These are phyloP conservation scores for Onychostruthus taczanowskii DNA, from an alignment of 2,113 vertebrate species.

Conservation along the genomic window DNA sequence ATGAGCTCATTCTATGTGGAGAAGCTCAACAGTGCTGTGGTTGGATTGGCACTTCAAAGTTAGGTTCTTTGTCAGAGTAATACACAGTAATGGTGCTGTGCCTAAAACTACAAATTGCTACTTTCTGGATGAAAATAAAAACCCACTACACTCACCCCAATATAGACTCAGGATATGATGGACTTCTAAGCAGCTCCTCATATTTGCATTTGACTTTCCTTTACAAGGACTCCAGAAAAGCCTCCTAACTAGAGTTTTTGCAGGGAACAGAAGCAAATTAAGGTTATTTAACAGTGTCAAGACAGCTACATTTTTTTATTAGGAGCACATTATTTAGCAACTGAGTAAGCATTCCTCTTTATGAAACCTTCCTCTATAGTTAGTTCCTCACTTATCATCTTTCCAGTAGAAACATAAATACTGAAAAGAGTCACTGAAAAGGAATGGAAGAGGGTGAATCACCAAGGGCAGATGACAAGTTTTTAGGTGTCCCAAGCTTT, in stretches of 20 bases:
- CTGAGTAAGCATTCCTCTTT: background rate
- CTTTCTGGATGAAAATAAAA: background rate
- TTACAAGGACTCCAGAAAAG: background rate
- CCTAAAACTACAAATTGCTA: background rate
- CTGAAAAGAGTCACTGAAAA: background rate
- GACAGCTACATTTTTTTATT: background rate
- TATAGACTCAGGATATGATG: background rate
- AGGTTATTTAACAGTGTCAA: background rate
- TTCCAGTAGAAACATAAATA: background rate
- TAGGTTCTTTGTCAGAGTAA: background rate
- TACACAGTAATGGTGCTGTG: background rate
- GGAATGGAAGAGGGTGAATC: background rate
- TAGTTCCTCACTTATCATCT: background rate
- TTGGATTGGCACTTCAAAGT: background rate
- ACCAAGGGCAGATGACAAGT: background rate
- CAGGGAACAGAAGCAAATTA: background rate
- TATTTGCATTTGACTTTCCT: background rate
- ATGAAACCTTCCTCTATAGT: background rate
- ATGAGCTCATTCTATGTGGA: accelerated
- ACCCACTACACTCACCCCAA: background rate
- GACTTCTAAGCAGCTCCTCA: background rate
- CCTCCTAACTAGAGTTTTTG: background rate
- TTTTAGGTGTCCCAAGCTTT: background rate
- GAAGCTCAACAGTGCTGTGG: background rate
- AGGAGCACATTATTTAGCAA: background rate